Evolutionary conservation across 2,113 vertebrate genomes (phyloP), one percentile per base, ranked within the genome.

Genomic region (Onychostoma macrolepis): DNA sequence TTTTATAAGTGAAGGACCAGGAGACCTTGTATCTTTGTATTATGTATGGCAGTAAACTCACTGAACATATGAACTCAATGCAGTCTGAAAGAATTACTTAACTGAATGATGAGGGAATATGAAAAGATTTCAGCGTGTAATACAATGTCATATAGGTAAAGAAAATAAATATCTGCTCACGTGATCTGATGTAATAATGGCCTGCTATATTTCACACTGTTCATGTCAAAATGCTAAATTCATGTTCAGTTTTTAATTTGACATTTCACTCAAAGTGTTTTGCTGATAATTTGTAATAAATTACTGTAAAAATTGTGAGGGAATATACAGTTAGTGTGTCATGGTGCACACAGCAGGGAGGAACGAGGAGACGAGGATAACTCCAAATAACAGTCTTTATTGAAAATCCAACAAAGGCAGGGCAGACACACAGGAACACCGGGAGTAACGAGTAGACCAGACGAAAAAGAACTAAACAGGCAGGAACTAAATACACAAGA

Each of bases 31-130:
- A 28, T 21, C 26, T 45, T 21, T 33, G n/a, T 41, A 81, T 65
- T 45, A 65, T 80, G 12, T 41, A 81, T 69, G 19, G 61, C 41
- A 12, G 41, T 67, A 67, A 82, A 82, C 80, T 67, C n/a, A 9
- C 38, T 30, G 15, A 28, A 38, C 26, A 83, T 12, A 48, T 82
- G 38, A 30, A 33, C 58, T 67, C 9, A 28, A 28, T 48, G n/a
- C 63, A 11, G 17, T 30, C 36, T 9, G 6, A 43, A 65, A 67
- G 26, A 83, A 33, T 30, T 41, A 30, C 28, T 48, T 65, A 28
- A 45, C 6, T 48, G 41, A 82, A 48, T 24, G 41, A 83, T 24
- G 10, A 63, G 41, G 58, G n/a, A 82, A 82, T 13, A 82, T 15
- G 11, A 41, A 9, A 67, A 82, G 26, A 67, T 19, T 48, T 45